Percentiles rank a stretch among this genome's conserved stretches.
These are phyloP conservation scores for Paragorgia papillata DNA, from an alignment of 92 coral and sea anemone genomes.

Conservation along the genomic window DNA sequence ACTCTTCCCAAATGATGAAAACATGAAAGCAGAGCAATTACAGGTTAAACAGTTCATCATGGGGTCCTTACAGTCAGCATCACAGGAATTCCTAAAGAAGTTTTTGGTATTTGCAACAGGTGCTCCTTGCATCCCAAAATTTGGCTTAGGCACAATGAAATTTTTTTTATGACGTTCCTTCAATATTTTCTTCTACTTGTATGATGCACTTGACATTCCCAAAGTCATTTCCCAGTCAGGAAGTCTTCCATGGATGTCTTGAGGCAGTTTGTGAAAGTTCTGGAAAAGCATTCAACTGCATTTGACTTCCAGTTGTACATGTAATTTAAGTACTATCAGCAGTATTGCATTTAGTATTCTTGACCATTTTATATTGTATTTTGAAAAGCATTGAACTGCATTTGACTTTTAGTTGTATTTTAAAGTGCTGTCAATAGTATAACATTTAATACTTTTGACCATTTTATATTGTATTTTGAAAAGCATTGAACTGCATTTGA, in stretches of 20 bases:
- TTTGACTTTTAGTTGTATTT: too few relatives aligned
- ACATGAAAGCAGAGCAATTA: not conserved
- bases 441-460: too few relatives aligned
- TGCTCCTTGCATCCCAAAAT: conserved; percentile 60
- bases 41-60: conserved; percentile 46
- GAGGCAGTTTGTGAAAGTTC: conserved; percentile 40
- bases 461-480: too few relatives aligned
- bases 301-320: conserved; percentile 17
- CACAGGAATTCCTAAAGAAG: conserved; percentile 51
- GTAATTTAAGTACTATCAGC: too few relatives aligned
- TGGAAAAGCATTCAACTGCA: conserved; percentile 56
- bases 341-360: too few relatives aligned
- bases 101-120: conserved; percentile 66
- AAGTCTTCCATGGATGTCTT: conserved; percentile 44
- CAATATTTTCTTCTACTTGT: conserved; percentile 62
- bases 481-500: too few relatives aligned
- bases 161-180: conserved; percentile 54
- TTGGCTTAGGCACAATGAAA: conserved; percentile 57
- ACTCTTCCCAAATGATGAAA: conserved; percentile 4
- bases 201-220: conserved; percentile 48
- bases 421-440: too few relatives aligned
- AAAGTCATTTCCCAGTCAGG: conserved; percentile 54
- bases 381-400: too few relatives aligned
- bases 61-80: conserved; percentile 52
- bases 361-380: too few relatives aligned